Evolutionary conservation across 2,113 vertebrate species (phyloP).

Genomic region (Zonotrichia leucophrys): DNA sequence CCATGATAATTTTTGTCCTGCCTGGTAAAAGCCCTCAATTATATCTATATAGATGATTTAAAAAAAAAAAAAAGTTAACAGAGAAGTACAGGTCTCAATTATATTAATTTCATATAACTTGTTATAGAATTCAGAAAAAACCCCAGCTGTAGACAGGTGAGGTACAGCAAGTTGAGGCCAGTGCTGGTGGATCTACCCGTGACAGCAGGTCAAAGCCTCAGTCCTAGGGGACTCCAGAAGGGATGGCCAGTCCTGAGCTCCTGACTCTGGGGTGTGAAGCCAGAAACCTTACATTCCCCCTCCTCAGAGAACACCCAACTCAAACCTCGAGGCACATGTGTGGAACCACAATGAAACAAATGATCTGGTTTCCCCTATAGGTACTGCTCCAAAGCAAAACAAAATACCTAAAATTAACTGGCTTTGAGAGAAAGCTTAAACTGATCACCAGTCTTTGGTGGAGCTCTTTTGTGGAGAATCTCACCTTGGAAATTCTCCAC

Average conservation of each 20-base stretch:
- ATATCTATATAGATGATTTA: not conserved
- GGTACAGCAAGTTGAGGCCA: not conserved
- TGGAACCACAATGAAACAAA: not conserved
- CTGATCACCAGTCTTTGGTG: not conserved
- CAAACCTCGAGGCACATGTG: not conserved
- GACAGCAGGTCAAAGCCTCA: not conserved
- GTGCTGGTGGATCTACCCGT: not conserved
- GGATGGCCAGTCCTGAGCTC: not conserved
- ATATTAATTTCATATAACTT: not conserved
- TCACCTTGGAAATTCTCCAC: not conserved
- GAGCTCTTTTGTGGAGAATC: not conserved
- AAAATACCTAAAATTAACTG: not conserved
- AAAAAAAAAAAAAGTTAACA: not conserved
- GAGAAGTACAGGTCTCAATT: not conserved
- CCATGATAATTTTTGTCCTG: fast-evolving
- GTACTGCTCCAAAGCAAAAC: not conserved
- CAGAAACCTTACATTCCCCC: not conserved
- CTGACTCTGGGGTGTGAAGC: not conserved
- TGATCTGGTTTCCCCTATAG: not conserved
- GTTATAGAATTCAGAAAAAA: not conserved
- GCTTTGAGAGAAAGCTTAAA: not conserved
- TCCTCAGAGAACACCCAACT: not conserved
- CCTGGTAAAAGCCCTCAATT: not conserved
- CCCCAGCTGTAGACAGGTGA: not conserved
- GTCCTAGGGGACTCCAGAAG: not conserved